Conservation (phyloP, 1,140 invertebrate genomes). For the Bombus superbus region DNA sequence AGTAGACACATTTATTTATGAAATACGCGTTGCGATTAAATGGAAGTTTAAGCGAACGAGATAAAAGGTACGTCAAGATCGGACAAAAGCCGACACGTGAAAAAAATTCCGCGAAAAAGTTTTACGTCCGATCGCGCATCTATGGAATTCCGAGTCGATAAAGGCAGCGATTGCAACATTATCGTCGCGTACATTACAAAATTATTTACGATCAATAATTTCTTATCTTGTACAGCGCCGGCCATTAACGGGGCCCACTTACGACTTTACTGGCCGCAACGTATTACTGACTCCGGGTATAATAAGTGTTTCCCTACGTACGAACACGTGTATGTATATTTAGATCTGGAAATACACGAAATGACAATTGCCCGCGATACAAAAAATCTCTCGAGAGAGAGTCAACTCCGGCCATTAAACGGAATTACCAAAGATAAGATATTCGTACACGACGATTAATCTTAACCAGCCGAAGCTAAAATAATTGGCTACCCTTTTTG, state of each 20-base stretch:
- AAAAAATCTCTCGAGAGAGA: slow-evolving; percentile 34
- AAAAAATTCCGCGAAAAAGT: slow-evolving; percentile 21
- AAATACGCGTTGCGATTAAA: not conserved
- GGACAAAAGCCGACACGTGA: not conserved
- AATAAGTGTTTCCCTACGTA: slow-evolving; percentile 37
- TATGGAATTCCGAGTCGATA: slow-evolving; percentile 59
- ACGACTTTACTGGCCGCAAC: slow-evolving; percentile 50
- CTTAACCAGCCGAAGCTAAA: not conserved
- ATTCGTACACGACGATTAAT: slow-evolving; percentile 11
- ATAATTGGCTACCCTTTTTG: not conserved
- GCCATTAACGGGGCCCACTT: slow-evolving; percentile 66
- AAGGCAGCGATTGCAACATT: slow-evolving; percentile 64
- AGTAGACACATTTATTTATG: not conserved
- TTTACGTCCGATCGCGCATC: slow-evolving; percentile 56
- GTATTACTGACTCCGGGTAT: slow-evolving; percentile 27
- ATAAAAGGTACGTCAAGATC: not conserved
- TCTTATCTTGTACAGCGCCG: slow-evolving; percentile 62
- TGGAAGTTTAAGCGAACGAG: too few species aligned
- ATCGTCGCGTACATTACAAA: slow-evolving; percentile 66
- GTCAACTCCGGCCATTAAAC: slow-evolving; percentile 10
- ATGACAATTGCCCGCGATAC: not conserved
- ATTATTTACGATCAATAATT: slow-evolving; percentile 71
- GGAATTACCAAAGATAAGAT: slow-evolving; percentile 10
- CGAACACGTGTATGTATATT: slow-evolving; percentile 6
- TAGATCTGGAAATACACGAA: slow-evolving; percentile 7